Evolutionary conservation across 2,113 vertebrate genomes (phyloP).

Genomic region (Rhodinocichla rosea): DNA sequence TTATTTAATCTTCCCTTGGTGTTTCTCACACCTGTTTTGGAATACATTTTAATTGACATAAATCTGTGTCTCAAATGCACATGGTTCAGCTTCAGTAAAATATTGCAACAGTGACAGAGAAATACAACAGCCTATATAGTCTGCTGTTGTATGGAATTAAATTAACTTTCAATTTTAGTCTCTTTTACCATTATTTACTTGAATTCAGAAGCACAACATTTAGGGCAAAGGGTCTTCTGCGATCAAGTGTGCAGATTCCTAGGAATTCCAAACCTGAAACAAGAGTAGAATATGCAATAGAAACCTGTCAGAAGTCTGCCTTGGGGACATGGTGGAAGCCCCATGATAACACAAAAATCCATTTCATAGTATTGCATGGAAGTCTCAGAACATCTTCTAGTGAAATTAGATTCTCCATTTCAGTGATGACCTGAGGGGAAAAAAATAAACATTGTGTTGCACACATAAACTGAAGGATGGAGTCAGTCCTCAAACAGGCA

Average conservation of each 20-base stretch:
- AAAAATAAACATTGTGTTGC: background rate
- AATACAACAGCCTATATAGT: background rate
- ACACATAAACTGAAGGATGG: background rate
- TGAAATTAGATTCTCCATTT: background rate
- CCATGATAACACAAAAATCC: background rate
- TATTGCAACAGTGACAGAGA: background rate
- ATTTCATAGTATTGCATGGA: background rate
- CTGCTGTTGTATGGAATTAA: background rate
- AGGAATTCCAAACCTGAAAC: background rate
- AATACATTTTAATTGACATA: background rate
- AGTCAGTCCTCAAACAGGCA: background rate
- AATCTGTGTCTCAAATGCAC: background rate
- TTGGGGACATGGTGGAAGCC: background rate
- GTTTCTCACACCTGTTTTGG: background rate
- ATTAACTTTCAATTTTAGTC: background rate
- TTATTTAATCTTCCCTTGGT: background rate
- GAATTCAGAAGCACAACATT: background rate
- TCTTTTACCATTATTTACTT: background rate
- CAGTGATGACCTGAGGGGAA: background rate
- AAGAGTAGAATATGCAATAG: background rate
- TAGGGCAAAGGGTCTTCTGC: background rate
- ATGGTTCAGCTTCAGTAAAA: background rate
- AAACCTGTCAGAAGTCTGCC: background rate
- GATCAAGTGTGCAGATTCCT: background rate
- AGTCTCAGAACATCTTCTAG: background rate